Conservation (phyloP, 2,888 invertebrate genomes). For the Coronaproctus castanopsis region DNA sequence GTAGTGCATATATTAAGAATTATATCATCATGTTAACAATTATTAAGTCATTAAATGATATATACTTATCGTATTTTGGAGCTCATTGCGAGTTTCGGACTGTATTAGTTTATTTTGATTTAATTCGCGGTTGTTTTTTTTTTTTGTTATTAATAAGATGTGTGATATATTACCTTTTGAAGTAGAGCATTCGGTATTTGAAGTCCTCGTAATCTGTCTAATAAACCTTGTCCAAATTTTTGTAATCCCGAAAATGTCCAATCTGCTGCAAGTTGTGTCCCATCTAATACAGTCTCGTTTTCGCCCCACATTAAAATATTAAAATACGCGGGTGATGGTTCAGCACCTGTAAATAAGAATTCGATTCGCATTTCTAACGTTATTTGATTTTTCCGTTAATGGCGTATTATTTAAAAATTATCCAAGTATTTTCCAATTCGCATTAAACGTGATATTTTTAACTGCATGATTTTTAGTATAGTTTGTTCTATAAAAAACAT, state of each 20-base stretch:
- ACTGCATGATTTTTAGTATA: too few species aligned
- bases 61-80: too few species aligned
- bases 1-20: not conserved
- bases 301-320: constrained; percentile 79
- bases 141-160: too few species aligned
- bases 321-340: constrained; percentile 82
- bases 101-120: too few species aligned
- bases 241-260: constrained; percentile 85
- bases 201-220: constrained; percentile 65
- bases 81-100: too few species aligned
- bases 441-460: constrained; percentile 12
- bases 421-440: too few species aligned
- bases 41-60: too few species aligned
- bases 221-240: constrained; percentile 83
- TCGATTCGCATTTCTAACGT: not conserved
- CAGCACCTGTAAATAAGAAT: constrained; percentile 51
- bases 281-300: constrained; percentile 65
- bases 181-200: constrained; percentile 61
- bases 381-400: too few species aligned
- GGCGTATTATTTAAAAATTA: too few species aligned
- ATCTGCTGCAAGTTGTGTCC: constrained; percentile 84
- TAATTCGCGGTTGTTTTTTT: too few species aligned
- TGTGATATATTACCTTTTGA: constrained; percentile 49
- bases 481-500: too few species aligned
- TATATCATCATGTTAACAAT: not conserved